Conservation (phyloP, 2,797 vertebrate genomes). For the Psittacula echo region DNA sequence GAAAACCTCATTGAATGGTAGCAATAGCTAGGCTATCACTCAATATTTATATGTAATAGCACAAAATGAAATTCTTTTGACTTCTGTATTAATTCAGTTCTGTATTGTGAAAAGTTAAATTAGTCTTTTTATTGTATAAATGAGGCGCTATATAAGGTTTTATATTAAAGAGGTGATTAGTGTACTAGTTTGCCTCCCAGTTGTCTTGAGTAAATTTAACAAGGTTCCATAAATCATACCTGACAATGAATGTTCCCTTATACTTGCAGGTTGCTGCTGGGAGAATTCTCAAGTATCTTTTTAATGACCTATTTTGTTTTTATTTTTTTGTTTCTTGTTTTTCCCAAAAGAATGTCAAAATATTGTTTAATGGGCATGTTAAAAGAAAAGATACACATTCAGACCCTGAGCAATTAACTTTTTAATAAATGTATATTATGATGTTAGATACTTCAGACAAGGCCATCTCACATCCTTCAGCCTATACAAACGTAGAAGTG, state of each 20-base stretch:
- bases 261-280: neutral
- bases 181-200: neutral
- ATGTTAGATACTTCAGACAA: neutral
- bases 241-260: neutral
- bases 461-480: neutral
- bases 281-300: neutral
- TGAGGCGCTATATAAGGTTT: neutral
- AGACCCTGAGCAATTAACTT: neutral
- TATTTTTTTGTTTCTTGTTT: neutral
- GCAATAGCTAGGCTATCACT: neutral
- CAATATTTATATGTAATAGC: neutral
- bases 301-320: neutral
- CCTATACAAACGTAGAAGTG: neutral
- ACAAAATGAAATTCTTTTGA: neutral
- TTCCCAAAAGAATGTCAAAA: neutral
- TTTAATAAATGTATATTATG: neutral
- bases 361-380: neutral
- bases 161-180: conserved; percentile 1
- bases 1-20: neutral
- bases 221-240: neutral
- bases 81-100: neutral
- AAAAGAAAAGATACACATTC: neutral
- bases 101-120: conserved; percentile 17
- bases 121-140: neutral
- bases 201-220: conserved; percentile 43